A percentile compares a stretch with the other conserved stretches of the same genome.
phyloP scores from a whole-genome alignment of 2,888 invertebrate species.

The Archips xylosteana region DNA sequence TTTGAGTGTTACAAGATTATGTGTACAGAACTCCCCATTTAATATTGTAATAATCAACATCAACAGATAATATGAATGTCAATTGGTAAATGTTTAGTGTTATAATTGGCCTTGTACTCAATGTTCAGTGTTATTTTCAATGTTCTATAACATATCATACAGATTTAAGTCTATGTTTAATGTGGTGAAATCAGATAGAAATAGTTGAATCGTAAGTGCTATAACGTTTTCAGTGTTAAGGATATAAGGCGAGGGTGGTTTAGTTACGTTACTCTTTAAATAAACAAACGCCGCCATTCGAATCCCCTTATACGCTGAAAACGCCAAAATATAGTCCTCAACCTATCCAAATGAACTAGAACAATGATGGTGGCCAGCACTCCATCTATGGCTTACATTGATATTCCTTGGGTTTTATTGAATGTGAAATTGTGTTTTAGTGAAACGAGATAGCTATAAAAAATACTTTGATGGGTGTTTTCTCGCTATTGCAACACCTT shows the following conservation, averaged over 20 bases:
- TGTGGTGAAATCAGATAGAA: neutral
- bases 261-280: neutral
- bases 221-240: neutral
- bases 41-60: constrained; percentile 12
- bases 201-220: neutral
- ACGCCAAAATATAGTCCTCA: neutral
- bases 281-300: neutral
- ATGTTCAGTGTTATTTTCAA: constrained; percentile 52
- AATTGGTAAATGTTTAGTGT: constrained; percentile 33
- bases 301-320: neutral
- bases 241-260: neutral
- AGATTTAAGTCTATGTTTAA: constrained; percentile 19
- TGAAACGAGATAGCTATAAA: neutral
- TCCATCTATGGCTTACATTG: neutral
- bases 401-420: neutral
- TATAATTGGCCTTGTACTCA: constrained; percentile 26
- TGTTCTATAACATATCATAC: constrained; percentile 47
- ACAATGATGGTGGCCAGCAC: neutral
- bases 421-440: neutral
- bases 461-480: neutral
- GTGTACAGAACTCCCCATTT: constrained; percentile 6
- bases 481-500: neutral
- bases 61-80: constrained; percentile 15
- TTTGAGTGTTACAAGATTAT: constrained; percentile 19
- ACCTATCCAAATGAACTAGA: neutral